Conservation (phyloP, 2,797 vertebrate species). For the Hypotaenidia okinawae region DNA sequence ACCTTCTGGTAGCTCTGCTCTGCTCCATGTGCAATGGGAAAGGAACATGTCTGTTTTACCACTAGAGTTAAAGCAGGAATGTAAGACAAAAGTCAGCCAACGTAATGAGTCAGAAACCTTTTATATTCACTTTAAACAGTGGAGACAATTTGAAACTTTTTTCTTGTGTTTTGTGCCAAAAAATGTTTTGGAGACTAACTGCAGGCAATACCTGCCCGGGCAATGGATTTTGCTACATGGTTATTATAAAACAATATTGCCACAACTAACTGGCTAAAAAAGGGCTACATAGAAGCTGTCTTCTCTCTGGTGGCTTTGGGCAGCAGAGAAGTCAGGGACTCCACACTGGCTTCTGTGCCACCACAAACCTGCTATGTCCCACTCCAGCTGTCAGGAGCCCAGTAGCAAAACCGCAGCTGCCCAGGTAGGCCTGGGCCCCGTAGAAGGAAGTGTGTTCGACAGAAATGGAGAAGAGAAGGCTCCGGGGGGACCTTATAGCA, state of each 20-base stretch:
- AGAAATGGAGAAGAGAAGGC: neutral
- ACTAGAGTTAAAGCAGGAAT: neutral
- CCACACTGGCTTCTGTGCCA: neutral
- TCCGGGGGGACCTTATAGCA: too few relatives aligned
- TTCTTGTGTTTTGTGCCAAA: neutral
- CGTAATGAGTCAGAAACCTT: neutral
- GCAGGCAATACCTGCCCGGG: neutral
- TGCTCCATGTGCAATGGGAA: neutral
- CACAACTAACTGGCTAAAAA: neutral
- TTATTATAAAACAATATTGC: neutral
- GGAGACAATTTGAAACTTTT: neutral
- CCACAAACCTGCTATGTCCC: neutral
- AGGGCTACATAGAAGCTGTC: neutral
- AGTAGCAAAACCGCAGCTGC: neutral
- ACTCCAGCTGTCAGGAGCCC: neutral
- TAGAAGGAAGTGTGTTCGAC: fast-evolving
- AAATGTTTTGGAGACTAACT: neutral
- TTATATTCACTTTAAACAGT: neutral
- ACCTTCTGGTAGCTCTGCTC: neutral
- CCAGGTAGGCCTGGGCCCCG: neutral
- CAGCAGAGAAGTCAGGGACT: neutral
- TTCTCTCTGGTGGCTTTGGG: neutral
- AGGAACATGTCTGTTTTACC: neutral
- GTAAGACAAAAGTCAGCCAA: neutral
- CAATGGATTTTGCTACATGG: neutral